phyloP scores from a whole-genome alignment of 2,113 vertebrate genomes.

The Paracanthobrama guichenoti region DNA sequence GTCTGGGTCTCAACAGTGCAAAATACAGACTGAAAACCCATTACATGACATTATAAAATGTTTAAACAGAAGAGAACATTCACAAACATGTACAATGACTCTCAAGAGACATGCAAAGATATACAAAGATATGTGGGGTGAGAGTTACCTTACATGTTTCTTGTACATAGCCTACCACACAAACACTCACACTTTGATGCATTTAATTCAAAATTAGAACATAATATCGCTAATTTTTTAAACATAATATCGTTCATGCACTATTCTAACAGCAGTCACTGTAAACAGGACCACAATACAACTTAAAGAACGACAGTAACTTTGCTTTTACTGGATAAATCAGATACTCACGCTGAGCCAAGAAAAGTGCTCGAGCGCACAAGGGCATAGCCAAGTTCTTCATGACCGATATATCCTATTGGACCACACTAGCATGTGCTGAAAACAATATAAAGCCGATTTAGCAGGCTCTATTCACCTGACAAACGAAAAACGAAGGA shows the following conservation, averaged over 20 bases:
- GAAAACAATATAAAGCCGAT: not conserved
- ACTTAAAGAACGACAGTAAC: not conserved
- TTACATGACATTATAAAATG: conserved; percentile 9
- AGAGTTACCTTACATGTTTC: not conserved
- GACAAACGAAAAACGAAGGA: not conserved
- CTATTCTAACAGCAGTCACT: not conserved
- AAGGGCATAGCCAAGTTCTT: conserved; percentile 11
- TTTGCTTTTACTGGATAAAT: not conserved
- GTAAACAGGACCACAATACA: not conserved
- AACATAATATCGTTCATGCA: not conserved
- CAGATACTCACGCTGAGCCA: conserved; percentile 49
- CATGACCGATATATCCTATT: conserved; percentile 26
- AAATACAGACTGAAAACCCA: conserved; percentile 43
- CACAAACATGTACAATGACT: not conserved
- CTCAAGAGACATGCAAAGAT: not conserved
- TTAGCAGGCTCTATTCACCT: not conserved
- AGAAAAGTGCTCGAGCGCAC: conserved; percentile 31
- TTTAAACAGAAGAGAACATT: conserved; percentile 6
- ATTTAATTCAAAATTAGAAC: not conserved
- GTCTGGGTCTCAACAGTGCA: not conserved
- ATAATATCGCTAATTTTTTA: no score
- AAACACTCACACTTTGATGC: not conserved
- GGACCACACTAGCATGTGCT: not conserved
- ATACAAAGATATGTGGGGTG: not conserved
- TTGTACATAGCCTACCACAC: not conserved